Evolutionary conservation across 2,113 vertebrate species (phyloP), one percentile per base, ranked within the genome.

Genomic region (Centropristis striata): DNA sequence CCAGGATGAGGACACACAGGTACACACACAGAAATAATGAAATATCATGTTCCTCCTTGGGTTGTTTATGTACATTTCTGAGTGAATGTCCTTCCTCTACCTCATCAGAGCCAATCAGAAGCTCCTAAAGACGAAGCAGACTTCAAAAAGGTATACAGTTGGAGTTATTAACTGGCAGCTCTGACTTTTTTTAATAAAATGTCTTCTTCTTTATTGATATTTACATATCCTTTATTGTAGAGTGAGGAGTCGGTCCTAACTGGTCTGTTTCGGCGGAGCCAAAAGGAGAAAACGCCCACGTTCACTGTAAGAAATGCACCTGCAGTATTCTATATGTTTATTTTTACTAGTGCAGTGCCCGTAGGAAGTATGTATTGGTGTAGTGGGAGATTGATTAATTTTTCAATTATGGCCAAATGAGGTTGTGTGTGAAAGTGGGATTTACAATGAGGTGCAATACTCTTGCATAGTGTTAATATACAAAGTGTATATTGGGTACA

Each of bases 221-320:
- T 65, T 1, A 32, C 14, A 1, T 59, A 8, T 65, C 10, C 8
- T 76, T 39, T 69, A 44, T 71, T 57, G 23, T 13, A 90, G 85
- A 67, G 1, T 1, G 53, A 76, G 49, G 57, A 23, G 13, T 37
- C 39, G 0, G n/a, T 2, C 10, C 46, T 67, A n/a, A 42, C 65
- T n/a, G 87, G 88, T 51, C 50, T 80, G 15, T 86, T 91, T 21
- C 72, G 50, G 3, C 54, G 16, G 21, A 92, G 81, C 78, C 85
- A 67, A 16, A 90, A 80, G 47, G 89, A 85, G 27, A 89, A 86
- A 36, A 4, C 14, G 0, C 64, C 84, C 5, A 21, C 75, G 0
- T 92, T 92, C 65, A 84, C 71, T 37, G 75, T 93, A 71, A 91
- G 92, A 21, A 12, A 12, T 0, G 14, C 41, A 51, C 3, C 23